Evolutionary conservation across 2,113 vertebrate species (phyloP).

Genomic region (Gyps fulvus): DNA sequence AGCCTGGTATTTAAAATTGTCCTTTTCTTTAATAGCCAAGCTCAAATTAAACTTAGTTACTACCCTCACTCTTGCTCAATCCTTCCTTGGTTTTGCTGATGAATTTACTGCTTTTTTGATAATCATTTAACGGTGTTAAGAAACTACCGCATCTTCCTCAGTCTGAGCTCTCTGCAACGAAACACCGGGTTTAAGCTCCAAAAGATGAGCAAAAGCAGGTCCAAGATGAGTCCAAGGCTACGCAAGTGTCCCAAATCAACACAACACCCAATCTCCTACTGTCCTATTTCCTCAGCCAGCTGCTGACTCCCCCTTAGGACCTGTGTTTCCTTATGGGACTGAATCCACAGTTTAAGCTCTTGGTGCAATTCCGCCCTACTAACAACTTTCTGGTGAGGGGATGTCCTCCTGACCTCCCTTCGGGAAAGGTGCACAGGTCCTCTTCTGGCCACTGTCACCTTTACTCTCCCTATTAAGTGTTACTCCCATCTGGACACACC

Average conservation of each 20-base stretch:
- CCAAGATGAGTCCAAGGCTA: not conserved
- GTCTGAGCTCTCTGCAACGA: not conserved
- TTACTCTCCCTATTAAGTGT: not conserved
- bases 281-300: not conserved
- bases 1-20: not conserved
- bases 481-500: not conserved
- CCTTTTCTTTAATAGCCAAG: not conserved
- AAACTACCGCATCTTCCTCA: not conserved
- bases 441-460: not conserved
- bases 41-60: not conserved
- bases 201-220: not conserved
- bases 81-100: not conserved
- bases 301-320: too few relatives aligned
- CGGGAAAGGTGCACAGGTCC: not conserved
- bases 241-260: not conserved
- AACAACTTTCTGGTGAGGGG: accelerated
- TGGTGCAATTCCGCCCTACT: not conserved
- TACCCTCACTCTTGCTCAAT: not conserved
- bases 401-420: not conserved
- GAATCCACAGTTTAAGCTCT: not conserved
- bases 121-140: not conserved
- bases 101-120: not conserved
- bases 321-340: not conserved
- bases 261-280: not conserved
- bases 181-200: not conserved